Conservation (phyloP, 2,113 vertebrate genomes). For the Platycercus adscitus region DNA sequence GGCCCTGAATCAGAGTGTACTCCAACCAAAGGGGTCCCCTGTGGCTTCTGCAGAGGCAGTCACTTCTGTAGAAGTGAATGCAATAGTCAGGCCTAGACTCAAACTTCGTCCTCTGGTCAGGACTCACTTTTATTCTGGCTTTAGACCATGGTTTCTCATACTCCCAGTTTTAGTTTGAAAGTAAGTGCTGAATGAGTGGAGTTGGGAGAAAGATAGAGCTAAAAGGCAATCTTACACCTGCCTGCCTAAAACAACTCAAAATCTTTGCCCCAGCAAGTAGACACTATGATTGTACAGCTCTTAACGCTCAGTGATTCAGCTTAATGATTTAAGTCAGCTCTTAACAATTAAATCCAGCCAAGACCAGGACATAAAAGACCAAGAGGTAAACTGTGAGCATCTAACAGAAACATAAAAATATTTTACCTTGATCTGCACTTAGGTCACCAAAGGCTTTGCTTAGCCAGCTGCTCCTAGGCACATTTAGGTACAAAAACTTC, state of each 20-base stretch:
- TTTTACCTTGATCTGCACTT: background rate
- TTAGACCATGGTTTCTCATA: background rate
- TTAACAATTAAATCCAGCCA: background rate
- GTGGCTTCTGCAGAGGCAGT: background rate
- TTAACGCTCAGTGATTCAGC: background rate
- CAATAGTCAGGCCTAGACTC: background rate
- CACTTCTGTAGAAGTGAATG: background rate
- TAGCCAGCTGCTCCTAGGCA: background rate
- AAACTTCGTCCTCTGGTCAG: background rate
- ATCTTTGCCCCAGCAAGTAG: background rate
- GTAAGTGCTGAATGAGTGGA: background rate
- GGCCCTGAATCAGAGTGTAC: background rate
- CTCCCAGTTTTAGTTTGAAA: background rate
- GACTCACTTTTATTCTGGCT: background rate
- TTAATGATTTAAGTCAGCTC: background rate
- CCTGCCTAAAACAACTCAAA: background rate
- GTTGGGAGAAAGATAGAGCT: background rate
- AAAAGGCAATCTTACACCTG: background rate
- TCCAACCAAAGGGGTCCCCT: background rate
- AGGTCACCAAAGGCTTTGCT: background rate
- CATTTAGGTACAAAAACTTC: background rate
- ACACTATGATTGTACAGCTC: background rate
- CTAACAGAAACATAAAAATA: background rate
- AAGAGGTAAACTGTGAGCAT: background rate
- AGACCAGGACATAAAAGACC: background rate